Conservation (phyloP, 2,797 vertebrate species). For the Carcharodon carcharias region DNA sequence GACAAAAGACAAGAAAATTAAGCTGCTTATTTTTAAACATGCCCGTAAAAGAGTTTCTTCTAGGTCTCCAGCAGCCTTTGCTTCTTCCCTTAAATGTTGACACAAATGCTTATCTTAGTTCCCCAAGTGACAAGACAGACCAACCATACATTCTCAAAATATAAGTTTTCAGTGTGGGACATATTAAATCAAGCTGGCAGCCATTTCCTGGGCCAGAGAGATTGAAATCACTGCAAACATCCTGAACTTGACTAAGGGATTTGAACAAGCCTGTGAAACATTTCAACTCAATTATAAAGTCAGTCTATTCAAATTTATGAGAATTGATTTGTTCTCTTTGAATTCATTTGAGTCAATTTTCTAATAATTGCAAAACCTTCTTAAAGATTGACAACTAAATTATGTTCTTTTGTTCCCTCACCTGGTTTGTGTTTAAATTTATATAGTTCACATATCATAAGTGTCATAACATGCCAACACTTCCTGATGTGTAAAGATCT, state of each 20-base stretch:
- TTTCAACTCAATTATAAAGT: neutral
- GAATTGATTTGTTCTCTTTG: slow-evolving; percentile 26
- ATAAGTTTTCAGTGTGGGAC: neutral
- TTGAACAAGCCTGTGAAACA: neutral
- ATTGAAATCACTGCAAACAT: neutral
- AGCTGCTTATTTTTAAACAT: neutral
- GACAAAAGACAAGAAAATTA: neutral
- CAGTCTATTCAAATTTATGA: neutral
- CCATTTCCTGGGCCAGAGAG: neutral
- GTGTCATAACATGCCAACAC: slow-evolving; percentile 29
- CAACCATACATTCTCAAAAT: neutral
- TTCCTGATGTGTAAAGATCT: neutral
- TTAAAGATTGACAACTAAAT: slow-evolving; percentile 27
- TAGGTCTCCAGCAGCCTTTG: neutral
- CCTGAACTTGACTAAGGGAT: neutral
- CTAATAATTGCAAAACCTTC: slow-evolving; percentile 15
- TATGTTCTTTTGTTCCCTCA: neutral
- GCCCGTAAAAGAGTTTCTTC: neutral
- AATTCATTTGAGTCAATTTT: slow-evolving; percentile 23
- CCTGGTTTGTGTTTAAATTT: slow-evolving; percentile 25
- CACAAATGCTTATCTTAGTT: neutral
- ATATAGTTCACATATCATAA: slow-evolving; percentile 4
- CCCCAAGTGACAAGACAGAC: too few relatives aligned
- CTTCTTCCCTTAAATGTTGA: neutral
- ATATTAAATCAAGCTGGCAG: neutral